Evolutionary conservation across 2,888 invertebrate genomes (phyloP), one percentile per base, ranked within the genome.

Genomic region (Lomographa bimaculata): DNA sequence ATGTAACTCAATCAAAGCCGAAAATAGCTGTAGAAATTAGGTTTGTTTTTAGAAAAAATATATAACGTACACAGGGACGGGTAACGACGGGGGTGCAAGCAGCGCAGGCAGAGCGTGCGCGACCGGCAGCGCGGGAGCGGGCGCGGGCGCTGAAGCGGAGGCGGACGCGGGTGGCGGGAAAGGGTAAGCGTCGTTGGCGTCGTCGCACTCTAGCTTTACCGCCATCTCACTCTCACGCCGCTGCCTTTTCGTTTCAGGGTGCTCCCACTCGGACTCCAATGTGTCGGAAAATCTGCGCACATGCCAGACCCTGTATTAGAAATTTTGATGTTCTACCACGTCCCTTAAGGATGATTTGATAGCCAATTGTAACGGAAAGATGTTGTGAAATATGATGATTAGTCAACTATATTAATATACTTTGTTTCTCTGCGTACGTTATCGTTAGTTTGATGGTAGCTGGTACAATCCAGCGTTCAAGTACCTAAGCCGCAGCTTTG

Each of bases 131-230:
- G 85, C 55, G 40, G 61, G 62, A 89, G 91, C 41, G 90, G 90
- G 70, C 44, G 63, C 68, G 24, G 58, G 54, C 32, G 59, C 61
- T 28, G 59, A 52, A 7, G 63, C 56, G 50, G 61, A 42, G 26
- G 53, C 62, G 46, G 68, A 64, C 43, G 74, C 73, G 40, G 72
- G 73, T 27, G 85, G 79, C 57, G 91, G 90, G 76, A 93, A 94
- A 53, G 92, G 86, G 78, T 93, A 94, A 71, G 92, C 92, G 62
- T 92, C 92, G 67, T 91, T 92, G 25, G 93, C 91, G 65, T 94
- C 92, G 69, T 94, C 94, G 64, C 93, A 92, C 79, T 94, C 94
- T 62, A 93, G 74, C 81, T 94, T 94, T 59, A 94, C 91, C 59
- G 92, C 92, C 74, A 91, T 80, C 71, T 92, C 92, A 64, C 89